Evolutionary conservation across 2,113 vertebrate genomes (phyloP).

Genomic region (Notechis scutatus): DNA sequence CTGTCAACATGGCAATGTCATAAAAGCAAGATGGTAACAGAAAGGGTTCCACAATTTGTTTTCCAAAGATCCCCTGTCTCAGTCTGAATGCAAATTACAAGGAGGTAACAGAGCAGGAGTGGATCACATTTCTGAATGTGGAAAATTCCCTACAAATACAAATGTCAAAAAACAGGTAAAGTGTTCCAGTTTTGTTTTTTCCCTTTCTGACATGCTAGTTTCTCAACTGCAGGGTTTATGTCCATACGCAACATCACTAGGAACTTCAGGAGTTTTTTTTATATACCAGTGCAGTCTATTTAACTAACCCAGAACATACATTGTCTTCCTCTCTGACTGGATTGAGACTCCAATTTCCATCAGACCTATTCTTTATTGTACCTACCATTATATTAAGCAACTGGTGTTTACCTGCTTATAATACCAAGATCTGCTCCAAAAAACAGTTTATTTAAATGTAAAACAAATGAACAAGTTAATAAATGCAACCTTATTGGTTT

Average conservation of each 20-base stretch:
- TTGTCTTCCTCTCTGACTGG: background rate
- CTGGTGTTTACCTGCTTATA: background rate
- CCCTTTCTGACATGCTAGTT: background rate
- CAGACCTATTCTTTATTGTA: background rate
- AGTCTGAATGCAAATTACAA: background rate
- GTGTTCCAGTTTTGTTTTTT: background rate
- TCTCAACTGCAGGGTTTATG: background rate
- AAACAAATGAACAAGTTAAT: background rate
- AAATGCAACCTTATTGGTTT: background rate
- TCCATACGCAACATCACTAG: background rate
- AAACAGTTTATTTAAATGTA: background rate
- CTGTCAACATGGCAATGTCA: background rate
- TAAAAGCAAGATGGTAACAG: background rate
- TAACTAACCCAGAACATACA: background rate
- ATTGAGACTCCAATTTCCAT: background rate
- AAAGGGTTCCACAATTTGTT: background rate
- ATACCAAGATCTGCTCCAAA: background rate
- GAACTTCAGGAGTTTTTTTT: background rate
- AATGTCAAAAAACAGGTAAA: background rate
- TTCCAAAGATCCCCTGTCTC: background rate
- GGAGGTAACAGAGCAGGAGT: background rate
- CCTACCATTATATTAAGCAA: background rate
- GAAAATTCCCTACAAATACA: background rate
- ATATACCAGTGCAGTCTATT: background rate
- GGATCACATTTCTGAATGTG: background rate